phyloP scores from a whole-genome alignment of 92 coral and sea anemone species.

The Palythoa grandis region DNA sequence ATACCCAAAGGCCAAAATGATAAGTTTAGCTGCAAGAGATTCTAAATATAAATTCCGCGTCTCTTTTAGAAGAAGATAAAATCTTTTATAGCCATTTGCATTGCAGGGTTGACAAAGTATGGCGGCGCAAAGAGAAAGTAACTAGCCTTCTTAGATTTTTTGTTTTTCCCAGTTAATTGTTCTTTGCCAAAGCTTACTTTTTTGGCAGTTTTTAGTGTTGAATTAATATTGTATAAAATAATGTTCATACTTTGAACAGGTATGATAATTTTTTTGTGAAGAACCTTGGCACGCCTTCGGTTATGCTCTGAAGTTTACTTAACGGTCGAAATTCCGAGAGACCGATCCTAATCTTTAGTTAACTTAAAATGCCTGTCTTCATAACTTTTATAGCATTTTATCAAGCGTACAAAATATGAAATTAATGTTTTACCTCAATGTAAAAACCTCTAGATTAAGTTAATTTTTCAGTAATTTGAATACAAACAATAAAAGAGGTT shows the following conservation, averaged over 20 bases:
- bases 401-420: neutral
- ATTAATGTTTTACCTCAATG: neutral
- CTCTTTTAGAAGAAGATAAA: conserved; percentile 25
- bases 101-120: neutral
- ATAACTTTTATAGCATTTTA: neutral
- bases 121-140: neutral
- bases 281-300: neutral
- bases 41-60: conserved; percentile 41
- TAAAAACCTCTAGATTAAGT: neutral
- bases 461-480: neutral
- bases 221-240: neutral
- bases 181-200: neutral
- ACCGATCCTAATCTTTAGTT: neutral
- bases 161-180: neutral
- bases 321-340: neutral
- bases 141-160: neutral
- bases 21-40: conserved; percentile 42
- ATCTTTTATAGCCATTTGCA: conserved; percentile 13
- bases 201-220: neutral
- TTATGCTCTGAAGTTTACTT: neutral
- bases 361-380: neutral
- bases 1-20: conserved; percentile 47
- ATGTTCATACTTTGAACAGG: neutral
- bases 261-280: neutral
- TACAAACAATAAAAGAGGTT: neutral